phyloP scores from a whole-genome alignment of 1,140 invertebrate genomes.

The Vanessa tameamea region DNA sequence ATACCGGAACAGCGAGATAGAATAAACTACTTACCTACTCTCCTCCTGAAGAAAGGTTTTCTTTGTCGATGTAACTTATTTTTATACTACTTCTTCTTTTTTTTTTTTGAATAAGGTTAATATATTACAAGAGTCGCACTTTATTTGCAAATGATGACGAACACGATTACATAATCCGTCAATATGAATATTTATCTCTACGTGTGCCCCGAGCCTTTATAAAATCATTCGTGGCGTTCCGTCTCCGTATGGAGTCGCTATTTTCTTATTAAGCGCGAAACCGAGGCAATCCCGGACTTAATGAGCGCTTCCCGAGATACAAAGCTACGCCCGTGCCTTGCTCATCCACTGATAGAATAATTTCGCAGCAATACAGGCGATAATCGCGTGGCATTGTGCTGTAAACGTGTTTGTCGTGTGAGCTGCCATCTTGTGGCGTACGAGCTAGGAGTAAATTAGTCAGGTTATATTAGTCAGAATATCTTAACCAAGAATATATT shows the following conservation, averaged over 20 bases:
- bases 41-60: too few relatives aligned
- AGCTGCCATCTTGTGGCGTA: conserved; percentile 5
- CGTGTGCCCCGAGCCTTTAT: conserved; percentile 25
- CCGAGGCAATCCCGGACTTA: conserved; percentile 62
- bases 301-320: conserved; percentile 54
- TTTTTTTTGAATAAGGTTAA: too few relatives aligned
- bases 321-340: conserved; percentile 38
- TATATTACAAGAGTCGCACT: too few relatives aligned
- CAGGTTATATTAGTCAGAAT: neutral
- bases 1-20: too few relatives aligned
- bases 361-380: conserved; percentile 33
- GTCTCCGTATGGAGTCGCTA: conserved; percentile 43
- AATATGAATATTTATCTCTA: neutral
- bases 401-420: conserved; percentile 6
- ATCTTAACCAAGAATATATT: too few relatives aligned
- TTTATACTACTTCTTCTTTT: too few relatives aligned
- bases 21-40: too few relatives aligned
- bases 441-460: neutral
- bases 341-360: conserved; percentile 50
- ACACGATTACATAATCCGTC: too few relatives aligned
- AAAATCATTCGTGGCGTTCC: conserved; percentile 14
- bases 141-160: too few relatives aligned
- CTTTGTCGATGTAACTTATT: too few relatives aligned
- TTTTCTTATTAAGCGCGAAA: conserved; percentile 62
- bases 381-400: conserved; percentile 25